Conservation (phyloP, 1,140 invertebrate genomes). For the Pseudomyrmex cubaensis region DNA sequence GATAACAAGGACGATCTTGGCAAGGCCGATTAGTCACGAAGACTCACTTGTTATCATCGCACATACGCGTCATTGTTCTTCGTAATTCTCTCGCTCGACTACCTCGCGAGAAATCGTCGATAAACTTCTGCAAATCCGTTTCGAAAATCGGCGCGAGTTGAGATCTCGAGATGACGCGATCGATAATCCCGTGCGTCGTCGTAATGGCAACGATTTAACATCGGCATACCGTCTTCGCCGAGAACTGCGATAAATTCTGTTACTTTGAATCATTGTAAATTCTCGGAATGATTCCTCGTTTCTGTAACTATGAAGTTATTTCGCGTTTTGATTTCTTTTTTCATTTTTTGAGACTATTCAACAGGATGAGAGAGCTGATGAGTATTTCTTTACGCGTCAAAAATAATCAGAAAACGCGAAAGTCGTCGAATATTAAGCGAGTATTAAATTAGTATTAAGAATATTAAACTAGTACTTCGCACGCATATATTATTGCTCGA, state of each 20-base stretch:
- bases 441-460: not conserved
- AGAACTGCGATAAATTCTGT: no score
- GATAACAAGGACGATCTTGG: conserved; percentile 71
- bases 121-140: not conserved
- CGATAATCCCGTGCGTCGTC: no score
- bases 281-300: not conserved
- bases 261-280: not conserved
- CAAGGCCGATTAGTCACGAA: conserved; percentile 70
- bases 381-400: not conserved
- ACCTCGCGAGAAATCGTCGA: conserved; percentile 5
- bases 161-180: not conserved
- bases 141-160: conserved; percentile 16
- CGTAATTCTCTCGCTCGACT: conserved; percentile 59
- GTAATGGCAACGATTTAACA: no score
- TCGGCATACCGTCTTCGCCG: no score
- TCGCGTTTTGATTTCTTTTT: no score
- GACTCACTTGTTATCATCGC: conserved; percentile 67
- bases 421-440: not conserved
- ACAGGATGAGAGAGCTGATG: not conserved
- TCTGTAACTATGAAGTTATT: no score
- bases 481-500: not conserved
- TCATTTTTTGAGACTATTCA: no score
- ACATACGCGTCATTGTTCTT: conserved; percentile 68
- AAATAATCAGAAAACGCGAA: not conserved
- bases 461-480: not conserved